phyloP scores from a whole-genome alignment of 1,140 invertebrate genomes.

The Piezodorus guildinii region DNA sequence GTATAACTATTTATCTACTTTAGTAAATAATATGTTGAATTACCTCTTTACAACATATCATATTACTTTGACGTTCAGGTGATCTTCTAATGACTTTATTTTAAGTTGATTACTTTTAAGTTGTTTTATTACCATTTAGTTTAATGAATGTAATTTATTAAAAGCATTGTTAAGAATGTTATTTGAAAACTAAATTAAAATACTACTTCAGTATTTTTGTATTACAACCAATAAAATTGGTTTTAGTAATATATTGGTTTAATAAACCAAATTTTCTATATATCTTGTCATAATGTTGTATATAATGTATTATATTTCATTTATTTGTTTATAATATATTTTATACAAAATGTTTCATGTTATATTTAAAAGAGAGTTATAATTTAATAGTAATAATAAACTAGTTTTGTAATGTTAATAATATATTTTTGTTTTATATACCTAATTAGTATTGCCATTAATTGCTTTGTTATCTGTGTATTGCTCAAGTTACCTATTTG shows the following conservation, averaged over 20 bases:
- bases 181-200: not conserved
- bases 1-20: too few species aligned
- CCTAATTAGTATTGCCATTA: too few species aligned
- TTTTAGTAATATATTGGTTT: not conserved
- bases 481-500: too few species aligned
- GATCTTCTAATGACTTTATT: not conserved
- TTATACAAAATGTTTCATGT: constrained; percentile 6
- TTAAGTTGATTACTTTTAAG: not conserved
- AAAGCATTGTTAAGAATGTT: not conserved
- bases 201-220: constrained; percentile 5
- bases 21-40: not conserved
- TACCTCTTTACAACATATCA: not conserved
- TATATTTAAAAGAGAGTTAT: not conserved
- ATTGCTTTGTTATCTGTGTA: too few species aligned
- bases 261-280: constrained; percentile 1
- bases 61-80: not conserved
- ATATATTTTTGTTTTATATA: too few species aligned
- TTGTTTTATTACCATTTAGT: not conserved
- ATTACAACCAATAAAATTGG: not conserved
- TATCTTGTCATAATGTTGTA: not conserved
- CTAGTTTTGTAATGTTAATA: constrained; percentile 5
- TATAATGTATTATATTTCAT: constrained; percentile 4
- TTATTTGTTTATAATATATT: constrained; percentile 5
- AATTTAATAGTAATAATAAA: constrained; percentile 4
- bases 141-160: not conserved